phyloP scores from a whole-genome alignment of 2,888 invertebrate species.

The Xanthostigma xanthostigma region DNA sequence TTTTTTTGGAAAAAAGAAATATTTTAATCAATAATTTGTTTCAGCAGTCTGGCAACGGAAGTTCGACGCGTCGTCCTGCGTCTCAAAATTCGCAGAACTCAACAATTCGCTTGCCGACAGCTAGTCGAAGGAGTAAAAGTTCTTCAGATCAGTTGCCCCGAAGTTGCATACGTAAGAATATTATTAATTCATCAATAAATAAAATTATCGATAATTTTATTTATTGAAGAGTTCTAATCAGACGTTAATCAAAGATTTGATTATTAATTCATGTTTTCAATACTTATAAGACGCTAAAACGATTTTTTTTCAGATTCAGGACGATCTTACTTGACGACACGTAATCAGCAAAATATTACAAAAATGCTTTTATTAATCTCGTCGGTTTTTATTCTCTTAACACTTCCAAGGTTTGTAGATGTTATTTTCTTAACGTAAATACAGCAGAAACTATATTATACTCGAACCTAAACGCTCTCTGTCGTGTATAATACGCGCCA shows the following conservation, averaged over 20 bases:
- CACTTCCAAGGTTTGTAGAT: constrained; percentile 40
- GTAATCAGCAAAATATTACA: constrained; percentile 42
- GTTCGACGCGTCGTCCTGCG: constrained; percentile 22
- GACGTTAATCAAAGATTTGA: too few species aligned
- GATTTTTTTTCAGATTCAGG: constrained; percentile 27
- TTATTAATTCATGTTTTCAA: too few species aligned
- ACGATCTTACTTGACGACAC: constrained; percentile 29
- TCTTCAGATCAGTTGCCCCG: constrained; percentile 19
- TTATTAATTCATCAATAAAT: too few species aligned
- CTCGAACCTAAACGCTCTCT: too few species aligned
- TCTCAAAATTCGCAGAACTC: constrained; percentile 26
- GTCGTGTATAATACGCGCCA: too few species aligned
- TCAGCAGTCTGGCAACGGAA: constrained; percentile 11
- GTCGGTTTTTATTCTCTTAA: constrained; percentile 46
- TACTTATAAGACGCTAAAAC: too few species aligned
- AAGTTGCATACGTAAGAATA: constrained; percentile 19
- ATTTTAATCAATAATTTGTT: neutral
- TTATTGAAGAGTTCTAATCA: too few species aligned
- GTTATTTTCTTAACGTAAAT: constrained; percentile 36
- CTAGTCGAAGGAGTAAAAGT: constrained; percentile 19
- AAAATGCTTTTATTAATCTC: constrained; percentile 50
- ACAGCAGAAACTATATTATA: too few species aligned
- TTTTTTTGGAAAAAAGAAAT: too few species aligned
- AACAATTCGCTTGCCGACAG: constrained; percentile 12
- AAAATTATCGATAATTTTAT: too few species aligned